These are phyloP conservation scores for Lucilia cuprina DNA, from an alignment of 1,140 invertebrate species.

Conservation along the genomic window DNA sequence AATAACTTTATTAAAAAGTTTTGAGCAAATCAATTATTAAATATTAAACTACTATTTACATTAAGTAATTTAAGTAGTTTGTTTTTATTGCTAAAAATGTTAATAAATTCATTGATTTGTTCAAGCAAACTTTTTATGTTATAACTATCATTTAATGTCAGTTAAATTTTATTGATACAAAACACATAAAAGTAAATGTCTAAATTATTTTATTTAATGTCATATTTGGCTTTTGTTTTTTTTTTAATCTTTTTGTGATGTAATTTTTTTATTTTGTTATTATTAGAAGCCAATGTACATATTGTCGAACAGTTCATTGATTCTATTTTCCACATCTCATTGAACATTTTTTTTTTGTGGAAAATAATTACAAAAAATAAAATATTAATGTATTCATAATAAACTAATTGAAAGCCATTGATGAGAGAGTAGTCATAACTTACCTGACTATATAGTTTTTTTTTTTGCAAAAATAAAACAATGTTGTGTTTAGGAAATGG, in stretches of 20 bases:
- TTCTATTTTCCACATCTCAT: neutral
- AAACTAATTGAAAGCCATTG: conserved; percentile 6
- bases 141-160: neutral
- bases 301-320: neutral
- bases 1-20: no score
- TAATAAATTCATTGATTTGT: neutral
- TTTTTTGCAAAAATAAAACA: neutral
- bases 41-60: no score
- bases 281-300: neutral
- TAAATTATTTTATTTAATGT: neutral
- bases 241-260: neutral
- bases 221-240: neutral
- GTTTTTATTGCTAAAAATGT: neutral
- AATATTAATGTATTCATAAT: neutral
- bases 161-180: neutral
- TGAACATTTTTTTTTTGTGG: neutral
- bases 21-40: no score
- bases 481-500: neutral
- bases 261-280: neutral
- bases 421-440: neutral
- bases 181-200: neutral
- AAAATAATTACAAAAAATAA: no score
- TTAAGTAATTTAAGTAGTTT: neutral
- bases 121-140: neutral
- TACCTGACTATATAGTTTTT: neutral